Evolutionary conservation across 1,140 invertebrate genomes (phyloP).

Genomic region (Lethrus apterus): DNA sequence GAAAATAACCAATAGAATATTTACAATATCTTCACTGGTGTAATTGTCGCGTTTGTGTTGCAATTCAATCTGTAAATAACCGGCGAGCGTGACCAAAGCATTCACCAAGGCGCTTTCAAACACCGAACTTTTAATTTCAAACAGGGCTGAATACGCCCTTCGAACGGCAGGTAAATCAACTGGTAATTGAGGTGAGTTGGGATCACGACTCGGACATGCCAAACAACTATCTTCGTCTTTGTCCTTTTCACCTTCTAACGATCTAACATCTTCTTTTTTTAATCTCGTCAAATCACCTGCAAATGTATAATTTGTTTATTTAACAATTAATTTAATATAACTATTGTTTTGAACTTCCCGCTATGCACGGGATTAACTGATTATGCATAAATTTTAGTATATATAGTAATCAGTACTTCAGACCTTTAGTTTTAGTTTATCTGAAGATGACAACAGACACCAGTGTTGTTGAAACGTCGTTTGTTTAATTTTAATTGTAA

Average conservation of each 20-base stretch:
- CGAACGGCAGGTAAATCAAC: slow-evolving; percentile 55
- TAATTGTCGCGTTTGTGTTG: slow-evolving; percentile 47
- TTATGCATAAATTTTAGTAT: too few relatives aligned
- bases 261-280: slow-evolving; percentile 60
- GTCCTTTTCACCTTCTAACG: slow-evolving; percentile 70
- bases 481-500: too few relatives aligned
- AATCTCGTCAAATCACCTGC: slow-evolving; percentile 41
- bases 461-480: too few relatives aligned
- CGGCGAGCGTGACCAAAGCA: slow-evolving; percentile 66
- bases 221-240: slow-evolving; percentile 70
- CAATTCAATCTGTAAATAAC: slow-evolving; percentile 67
- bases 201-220: slow-evolving; percentile 20
- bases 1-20: slow-evolving; percentile 80
- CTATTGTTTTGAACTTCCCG: too few relatives aligned
- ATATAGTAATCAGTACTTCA: too few relatives aligned
- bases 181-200: slow-evolving; percentile 12
- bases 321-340: too few relatives aligned
- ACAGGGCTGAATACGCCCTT: slow-evolving; percentile 55
- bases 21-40: slow-evolving; percentile 52
- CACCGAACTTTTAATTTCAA: slow-evolving; percentile 38
- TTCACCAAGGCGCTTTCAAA: slow-evolving; percentile 72
- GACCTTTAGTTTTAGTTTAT: too few relatives aligned
- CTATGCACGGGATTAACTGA: too few relatives aligned
- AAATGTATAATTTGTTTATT: too few relatives aligned
- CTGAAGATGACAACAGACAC: too few relatives aligned